Conservation (phyloP, 2,113 vertebrate species). For the Vicugna pacos region DNA sequence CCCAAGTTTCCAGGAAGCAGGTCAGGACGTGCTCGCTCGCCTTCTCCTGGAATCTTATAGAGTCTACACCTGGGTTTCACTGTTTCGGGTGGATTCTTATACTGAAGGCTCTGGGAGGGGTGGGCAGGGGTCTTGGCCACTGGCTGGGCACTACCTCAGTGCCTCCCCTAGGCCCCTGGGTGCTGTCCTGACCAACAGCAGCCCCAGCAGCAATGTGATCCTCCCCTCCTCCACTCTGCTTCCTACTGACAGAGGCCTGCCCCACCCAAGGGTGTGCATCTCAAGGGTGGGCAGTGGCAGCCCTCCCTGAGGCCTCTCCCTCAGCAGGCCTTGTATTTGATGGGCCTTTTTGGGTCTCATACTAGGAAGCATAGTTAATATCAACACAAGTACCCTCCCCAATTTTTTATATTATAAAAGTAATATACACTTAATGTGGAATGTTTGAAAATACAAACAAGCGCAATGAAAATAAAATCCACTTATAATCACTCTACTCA, state of each 20-base stretch:
- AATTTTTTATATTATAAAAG: not conserved
- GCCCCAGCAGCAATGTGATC: not conserved
- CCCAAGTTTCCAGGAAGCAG: not conserved
- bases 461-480: not conserved
- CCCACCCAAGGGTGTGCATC: not conserved
- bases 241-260: not conserved
- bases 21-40: fast-evolving
- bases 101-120: not conserved
- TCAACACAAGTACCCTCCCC: not conserved
- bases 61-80: not conserved
- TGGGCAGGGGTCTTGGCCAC: not conserved
- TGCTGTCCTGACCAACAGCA: not conserved
- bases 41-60: not conserved
- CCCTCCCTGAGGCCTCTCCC: not conserved
- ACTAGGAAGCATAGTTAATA: not conserved
- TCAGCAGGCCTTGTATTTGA: not conserved
- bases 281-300: not conserved
- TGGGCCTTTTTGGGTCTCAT: not conserved
- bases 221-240: not conserved
- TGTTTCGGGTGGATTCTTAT: not conserved
- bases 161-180: not conserved
- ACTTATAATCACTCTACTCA: not conserved
- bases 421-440: not conserved
- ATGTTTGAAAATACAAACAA: not conserved
- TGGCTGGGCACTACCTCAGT: not conserved